Evolutionary conservation across 2,888 invertebrate species (phyloP), one percentile per base, ranked within the genome.

Genomic region (Oxytorus armatus): DNA sequence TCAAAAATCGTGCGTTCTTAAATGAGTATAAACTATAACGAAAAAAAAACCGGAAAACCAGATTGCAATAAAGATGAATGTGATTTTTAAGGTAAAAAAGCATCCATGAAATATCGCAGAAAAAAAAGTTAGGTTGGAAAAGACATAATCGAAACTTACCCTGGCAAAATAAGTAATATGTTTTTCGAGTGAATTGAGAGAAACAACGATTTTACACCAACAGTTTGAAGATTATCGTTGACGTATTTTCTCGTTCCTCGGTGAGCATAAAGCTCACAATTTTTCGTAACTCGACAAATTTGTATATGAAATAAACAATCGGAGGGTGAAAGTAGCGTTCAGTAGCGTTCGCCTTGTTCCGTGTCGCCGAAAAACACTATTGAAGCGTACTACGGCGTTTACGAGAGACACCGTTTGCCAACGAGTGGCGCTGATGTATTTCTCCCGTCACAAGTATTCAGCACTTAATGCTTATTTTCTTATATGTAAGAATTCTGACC

Each of bases 121-220:
- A 36, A 29, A 3, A 10, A 3, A 36, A 29, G 7, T 63, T 47
- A 63, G 63, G 63, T 63, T 63, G 47, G 47, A 29, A 63, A 29
- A 5, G n/a, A n/a, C 29, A 8, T 1, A 3, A 29, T 7, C 47
- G 44, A 33, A 18, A 57, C 57, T 55, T 33, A 63, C 44, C 42
- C 44, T 47, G 11, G 16, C 5, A 5, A 11, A 25, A 29, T n/a
- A 16, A 18, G 16, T 36, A 8, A 5, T 29, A 4, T 29, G 29
- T 29, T 1, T 42, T 44, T 3, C 11, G 29, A 47, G 29, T 11
- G 11, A 1, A 29, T 11, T 3, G 11, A 63, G 21, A 29, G 5
- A 47, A 44, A 47, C 29, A 23, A 63, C 25, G 16, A 16, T 5
- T 21, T 11, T 23, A 11, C 51, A 51, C 51, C 11, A 21, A 11